Conservation (phyloP, 1,140 invertebrate genomes). For the Trichonephila inaurata region DNA sequence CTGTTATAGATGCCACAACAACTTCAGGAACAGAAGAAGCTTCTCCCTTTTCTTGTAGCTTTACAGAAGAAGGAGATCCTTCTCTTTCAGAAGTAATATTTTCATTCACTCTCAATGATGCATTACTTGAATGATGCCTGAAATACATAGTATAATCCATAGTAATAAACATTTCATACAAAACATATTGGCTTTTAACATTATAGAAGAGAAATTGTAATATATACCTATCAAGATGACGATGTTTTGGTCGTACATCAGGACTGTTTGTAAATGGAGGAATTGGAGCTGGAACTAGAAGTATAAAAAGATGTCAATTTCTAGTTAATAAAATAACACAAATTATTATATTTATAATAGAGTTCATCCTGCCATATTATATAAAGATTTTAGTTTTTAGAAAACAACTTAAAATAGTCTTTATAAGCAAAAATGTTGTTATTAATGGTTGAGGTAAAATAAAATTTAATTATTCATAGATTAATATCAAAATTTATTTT, state of each 20-base stretch:
- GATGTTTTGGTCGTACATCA: slow-evolving; percentile 65
- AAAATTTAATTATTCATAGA: too few relatives aligned
- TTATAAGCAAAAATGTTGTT: too few relatives aligned
- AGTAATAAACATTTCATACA: background rate
- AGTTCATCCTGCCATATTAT: too few relatives aligned
- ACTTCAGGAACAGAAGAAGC: slow-evolving; percentile 63
- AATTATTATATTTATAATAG: too few relatives aligned
- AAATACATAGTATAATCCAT: background rate
- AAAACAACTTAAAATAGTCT: too few relatives aligned
- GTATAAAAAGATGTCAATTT: background rate
- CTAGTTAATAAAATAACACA: too few relatives aligned
- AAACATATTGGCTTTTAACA: background rate
- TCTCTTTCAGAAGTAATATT: slow-evolving; percentile 11
- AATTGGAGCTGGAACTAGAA: slow-evolving; percentile 49
- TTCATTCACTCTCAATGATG: slow-evolving; percentile 51
- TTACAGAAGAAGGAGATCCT: background rate
- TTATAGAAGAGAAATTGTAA: background rate
- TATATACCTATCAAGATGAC: slow-evolving; percentile 52
- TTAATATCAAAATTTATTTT: too few relatives aligned
- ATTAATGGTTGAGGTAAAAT: too few relatives aligned
- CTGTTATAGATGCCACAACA: slow-evolving; percentile 21
- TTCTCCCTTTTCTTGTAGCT: slow-evolving; percentile 42
- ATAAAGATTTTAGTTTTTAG: too few relatives aligned
- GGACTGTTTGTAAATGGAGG: slow-evolving; percentile 73
- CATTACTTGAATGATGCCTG: slow-evolving; percentile 69